phyloP scores from a whole-genome alignment of 2,113 vertebrate species.

The Rhipidura dahli region DNA sequence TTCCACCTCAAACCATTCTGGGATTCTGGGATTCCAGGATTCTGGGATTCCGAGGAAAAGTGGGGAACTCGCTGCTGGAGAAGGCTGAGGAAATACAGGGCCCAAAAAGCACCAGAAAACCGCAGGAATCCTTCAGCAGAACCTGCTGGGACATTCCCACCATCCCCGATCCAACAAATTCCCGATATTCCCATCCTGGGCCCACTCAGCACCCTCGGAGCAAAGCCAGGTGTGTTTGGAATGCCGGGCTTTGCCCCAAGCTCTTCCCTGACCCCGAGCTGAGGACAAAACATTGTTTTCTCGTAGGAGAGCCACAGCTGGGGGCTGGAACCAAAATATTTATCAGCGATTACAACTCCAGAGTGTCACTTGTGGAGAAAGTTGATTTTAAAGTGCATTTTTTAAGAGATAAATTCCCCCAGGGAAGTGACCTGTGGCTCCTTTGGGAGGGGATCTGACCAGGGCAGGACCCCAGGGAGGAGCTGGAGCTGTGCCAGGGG shows the following conservation, averaged over 20 bases:
- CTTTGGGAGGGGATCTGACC: not conserved
- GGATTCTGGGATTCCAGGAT: not conserved
- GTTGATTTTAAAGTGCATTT: not conserved
- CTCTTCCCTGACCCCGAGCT: not conserved
- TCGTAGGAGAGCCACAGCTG: not conserved
- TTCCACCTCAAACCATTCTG: not conserved
- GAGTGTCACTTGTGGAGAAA: not conserved
- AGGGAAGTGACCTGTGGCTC: not conserved
- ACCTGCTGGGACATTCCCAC: not conserved
- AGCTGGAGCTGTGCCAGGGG: not conserved
- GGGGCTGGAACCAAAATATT: not conserved
- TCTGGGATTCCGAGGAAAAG: not conserved
- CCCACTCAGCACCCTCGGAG: not conserved
- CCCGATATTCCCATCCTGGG: not conserved
- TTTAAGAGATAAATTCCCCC: not conserved
- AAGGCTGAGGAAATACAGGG: not conserved
- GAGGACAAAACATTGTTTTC: not conserved
- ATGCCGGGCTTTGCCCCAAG: not conserved
- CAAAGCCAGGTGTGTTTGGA: not conserved
- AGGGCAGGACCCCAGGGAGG: not conserved
- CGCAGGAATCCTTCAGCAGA: not conserved
- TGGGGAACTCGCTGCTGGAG: not conserved
- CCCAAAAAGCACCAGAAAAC: not conserved
- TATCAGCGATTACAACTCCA: not conserved
- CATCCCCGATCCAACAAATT: not conserved